Evolutionary conservation across 2,888 invertebrate genomes (phyloP).

Genomic region (Bhutanitis thaidina): DNA sequence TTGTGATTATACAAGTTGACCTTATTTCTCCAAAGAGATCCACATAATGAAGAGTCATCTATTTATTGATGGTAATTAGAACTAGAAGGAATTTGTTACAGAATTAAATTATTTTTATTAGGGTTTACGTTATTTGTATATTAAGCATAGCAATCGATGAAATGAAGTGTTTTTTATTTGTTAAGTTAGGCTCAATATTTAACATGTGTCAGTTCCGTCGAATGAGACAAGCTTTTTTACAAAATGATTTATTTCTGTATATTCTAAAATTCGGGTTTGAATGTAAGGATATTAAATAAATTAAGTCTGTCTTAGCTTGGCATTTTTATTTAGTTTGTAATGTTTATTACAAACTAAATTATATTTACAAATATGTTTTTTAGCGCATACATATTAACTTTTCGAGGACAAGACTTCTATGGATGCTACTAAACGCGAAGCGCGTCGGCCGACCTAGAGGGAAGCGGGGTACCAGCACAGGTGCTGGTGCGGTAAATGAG

Average conservation of each 20-base stretch:
- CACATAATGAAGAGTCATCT: slow-evolving; percentile 67
- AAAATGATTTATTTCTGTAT: slow-evolving; percentile 53
- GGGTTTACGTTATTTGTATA: slow-evolving; percentile 70
- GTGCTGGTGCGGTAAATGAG: no score
- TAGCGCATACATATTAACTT: no score
- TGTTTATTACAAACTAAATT: no score
- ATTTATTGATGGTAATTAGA: slow-evolving; percentile 73
- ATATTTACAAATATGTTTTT: no score
- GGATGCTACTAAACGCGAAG: no score
- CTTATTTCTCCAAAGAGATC: slow-evolving; percentile 54
- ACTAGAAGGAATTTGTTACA: slow-evolving; percentile 62
- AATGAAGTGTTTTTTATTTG: slow-evolving; percentile 53
- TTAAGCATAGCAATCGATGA: slow-evolving; percentile 60
- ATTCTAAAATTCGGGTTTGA: slow-evolving; percentile 55
- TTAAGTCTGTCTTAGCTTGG: slow-evolving; percentile 41
- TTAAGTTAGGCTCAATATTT: slow-evolving; percentile 55
- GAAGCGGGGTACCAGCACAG: no score
- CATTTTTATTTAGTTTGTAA: slow-evolving; percentile 6
- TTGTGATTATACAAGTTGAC: slow-evolving; percentile 26
- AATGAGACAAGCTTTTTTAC: slow-evolving; percentile 41
- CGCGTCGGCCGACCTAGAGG: no score
- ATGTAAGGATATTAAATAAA: slow-evolving; percentile 70
- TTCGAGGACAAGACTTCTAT: no score
- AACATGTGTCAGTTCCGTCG: slow-evolving; percentile 45
- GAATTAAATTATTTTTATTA: slow-evolving; percentile 70